Evolutionary conservation across 2,888 invertebrate genomes (phyloP), one percentile per base, ranked within the genome.

Genomic region (Mongoloraphidia duomilia): DNA sequence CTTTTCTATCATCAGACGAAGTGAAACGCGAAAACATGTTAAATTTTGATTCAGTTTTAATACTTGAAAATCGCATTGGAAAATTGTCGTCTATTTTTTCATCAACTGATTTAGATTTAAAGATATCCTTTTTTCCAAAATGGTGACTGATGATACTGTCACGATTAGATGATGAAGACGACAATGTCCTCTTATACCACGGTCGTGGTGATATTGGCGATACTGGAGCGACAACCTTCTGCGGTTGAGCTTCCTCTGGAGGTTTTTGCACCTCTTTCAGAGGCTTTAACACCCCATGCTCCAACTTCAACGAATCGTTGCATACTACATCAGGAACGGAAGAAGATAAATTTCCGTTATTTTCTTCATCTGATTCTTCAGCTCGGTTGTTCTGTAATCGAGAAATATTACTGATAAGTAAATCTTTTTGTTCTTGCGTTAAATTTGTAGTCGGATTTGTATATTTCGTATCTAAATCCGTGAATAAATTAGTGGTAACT

Each of bases 101-200:
- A 36, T 37, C 43, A 43, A 33, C 43, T 48, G 33, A 36, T 37
- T n/a, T 48, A 26, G 42, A 41, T 38, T 26, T 36, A 26, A 17
- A n/a, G 10, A 8, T 36, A 34, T 17, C 67, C 61, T 47, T 55
- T 60, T 56, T 56, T 65, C 53, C 54, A 58, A 45, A 52, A 60
- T 52, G 53, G 58, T 53, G 54, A 57, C 57, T 43, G 57, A 59
- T 56, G 9, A 54, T 53, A 34, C 56, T 52, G 51, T 48, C 48
- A 8, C 43, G 39, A 26, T 48, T 48, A 11, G 38, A 26, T 26
- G 26, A 5, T 11, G 41, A 41, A 12, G 44, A 44, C 10, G 48
- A 43, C 13, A 66, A 58, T 58, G 69, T 68, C 48, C 81, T 67
- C 61, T 80, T 81, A 60, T 80, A 81, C 82, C 82, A 81, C 11